Conservation (phyloP, 2,797 vertebrate species). For the Oryzias sinensis region DNA sequence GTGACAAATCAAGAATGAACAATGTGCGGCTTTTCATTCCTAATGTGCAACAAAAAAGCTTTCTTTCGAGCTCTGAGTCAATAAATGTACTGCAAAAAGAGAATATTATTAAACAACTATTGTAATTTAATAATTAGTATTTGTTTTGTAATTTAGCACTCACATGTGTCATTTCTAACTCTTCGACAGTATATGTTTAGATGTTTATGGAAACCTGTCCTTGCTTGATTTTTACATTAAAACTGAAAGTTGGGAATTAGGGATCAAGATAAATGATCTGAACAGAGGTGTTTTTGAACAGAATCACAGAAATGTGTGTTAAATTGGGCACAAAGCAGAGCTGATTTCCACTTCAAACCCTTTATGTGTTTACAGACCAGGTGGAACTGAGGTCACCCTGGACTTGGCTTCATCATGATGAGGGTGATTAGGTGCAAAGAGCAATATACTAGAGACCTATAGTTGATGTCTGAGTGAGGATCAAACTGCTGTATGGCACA, state of each 20-base stretch:
- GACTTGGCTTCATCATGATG: conserved; percentile 39
- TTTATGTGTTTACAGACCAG: conserved; percentile 35
- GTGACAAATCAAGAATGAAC: no score
- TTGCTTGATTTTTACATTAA: not conserved
- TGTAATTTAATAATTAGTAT: no score
- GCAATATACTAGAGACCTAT: conserved; percentile 12
- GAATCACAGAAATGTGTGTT: not conserved
- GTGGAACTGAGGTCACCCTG: conserved; percentile 39
- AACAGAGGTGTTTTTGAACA: no score
- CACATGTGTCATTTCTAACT: no score
- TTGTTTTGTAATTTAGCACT: no score
- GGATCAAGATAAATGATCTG: no score
- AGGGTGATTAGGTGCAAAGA: conserved; percentile 24
- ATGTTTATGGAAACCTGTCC: not conserved
- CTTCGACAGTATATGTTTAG: not conserved
- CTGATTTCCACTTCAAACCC: conserved; percentile 36
- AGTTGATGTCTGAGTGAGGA: conserved; percentile 11
- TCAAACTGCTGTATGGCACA: not conserved
- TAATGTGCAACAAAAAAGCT: no score
- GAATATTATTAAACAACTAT: no score
- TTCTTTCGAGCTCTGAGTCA: no score
- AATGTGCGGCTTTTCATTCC: no score
- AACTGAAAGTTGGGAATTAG: not conserved
- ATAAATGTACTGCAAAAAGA: no score
- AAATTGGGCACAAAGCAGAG: not conserved